These are phyloP conservation scores for Amphimallon solstitiale DNA, from an alignment of 2,888 invertebrate genomes.

Conservation along the genomic window DNA sequence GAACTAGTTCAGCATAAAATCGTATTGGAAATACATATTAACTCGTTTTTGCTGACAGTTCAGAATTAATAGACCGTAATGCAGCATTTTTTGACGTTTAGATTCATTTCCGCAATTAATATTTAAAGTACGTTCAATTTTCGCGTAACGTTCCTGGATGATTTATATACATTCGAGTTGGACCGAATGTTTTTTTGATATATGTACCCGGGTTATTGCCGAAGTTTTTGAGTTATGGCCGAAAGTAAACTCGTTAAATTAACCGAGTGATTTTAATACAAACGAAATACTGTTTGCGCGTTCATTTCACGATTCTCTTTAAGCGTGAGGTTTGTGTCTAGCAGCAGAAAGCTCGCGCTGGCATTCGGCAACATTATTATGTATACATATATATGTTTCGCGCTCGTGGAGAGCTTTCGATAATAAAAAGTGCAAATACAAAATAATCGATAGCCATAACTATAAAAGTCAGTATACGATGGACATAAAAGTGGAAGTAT, in stretches of 20 bases:
- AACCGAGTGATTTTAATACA: conserved; percentile 40
- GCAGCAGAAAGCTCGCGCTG: no score
- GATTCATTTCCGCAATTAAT: conserved; percentile 34
- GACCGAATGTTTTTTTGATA: conserved; percentile 47
- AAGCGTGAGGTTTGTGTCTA: no score
- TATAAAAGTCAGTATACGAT: conserved; percentile 31
- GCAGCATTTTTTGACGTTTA: conserved; percentile 33
- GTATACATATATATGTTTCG: background rate
- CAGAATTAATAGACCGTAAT: conserved; percentile 30
- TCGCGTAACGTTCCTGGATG: conserved; percentile 34
- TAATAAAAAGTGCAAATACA: conserved; percentile 33
- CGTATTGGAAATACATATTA: background rate
- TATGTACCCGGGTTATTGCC: conserved; percentile 51
- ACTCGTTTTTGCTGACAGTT: conserved; percentile 3
- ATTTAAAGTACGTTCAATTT: conserved; percentile 32
- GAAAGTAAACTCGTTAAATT: conserved; percentile 51
- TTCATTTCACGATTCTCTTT: background rate
- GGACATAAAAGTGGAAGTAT: conserved; percentile 25
- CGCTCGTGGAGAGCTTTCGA: background rate
- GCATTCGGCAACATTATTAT: no score
- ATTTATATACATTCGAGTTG: conserved; percentile 40
- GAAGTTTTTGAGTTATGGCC: conserved; percentile 51
- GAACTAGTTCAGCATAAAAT: no score
- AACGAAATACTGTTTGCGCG: conserved; percentile 16
- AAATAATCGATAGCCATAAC: conserved; percentile 32